A percentile compares a stretch with the other conserved stretches of the same genome.
phyloP scores from a whole-genome alignment of 2,888 invertebrate species.

The Temnothorax unifasciatus region DNA sequence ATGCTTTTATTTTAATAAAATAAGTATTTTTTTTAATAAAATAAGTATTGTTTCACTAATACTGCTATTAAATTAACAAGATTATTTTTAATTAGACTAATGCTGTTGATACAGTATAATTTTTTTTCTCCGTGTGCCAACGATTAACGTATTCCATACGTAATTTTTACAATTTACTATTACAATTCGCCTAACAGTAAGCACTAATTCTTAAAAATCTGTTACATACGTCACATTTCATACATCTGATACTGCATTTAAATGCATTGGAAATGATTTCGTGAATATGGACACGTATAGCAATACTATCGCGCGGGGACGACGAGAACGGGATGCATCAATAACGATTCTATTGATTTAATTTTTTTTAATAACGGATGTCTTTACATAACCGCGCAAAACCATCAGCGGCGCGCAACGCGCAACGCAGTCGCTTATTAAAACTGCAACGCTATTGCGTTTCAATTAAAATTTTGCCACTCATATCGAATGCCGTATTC shows the following conservation, averaged over 20 bases:
- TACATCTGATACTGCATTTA: not conserved
- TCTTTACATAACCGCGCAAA: constrained; percentile 54
- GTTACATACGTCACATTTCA: not conserved
- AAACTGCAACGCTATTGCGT: constrained; percentile 48
- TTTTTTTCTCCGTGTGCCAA: too few species aligned
- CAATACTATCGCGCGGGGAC: not conserved
- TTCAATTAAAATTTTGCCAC: constrained; percentile 65
- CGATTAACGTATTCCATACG: not conserved
- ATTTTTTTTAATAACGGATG: constrained; percentile 64
- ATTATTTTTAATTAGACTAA: too few species aligned
- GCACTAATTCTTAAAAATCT: not conserved
- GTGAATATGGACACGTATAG: constrained; percentile 7
- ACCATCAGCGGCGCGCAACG: constrained; percentile 32
- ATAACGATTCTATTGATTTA: constrained; percentile 59
- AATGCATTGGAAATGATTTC: constrained; percentile 2
- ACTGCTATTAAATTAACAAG: too few species aligned
- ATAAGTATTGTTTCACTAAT: too few species aligned
- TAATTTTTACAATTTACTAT: not conserved
- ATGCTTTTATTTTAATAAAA: too few species aligned
- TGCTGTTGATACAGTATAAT: too few species aligned
- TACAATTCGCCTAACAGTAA: not conserved
- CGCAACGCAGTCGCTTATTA: constrained; percentile 53
- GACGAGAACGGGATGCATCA: constrained; percentile 34
- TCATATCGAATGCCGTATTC: constrained; percentile 44
- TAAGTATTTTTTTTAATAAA: too few species aligned